Percentiles rank a stretch among this genome's conserved stretches.
These are phyloP conservation scores for Uromys caudimaculatus DNA, from an alignment of 2,797 vertebrate genomes.

Conservation along the genomic window DNA sequence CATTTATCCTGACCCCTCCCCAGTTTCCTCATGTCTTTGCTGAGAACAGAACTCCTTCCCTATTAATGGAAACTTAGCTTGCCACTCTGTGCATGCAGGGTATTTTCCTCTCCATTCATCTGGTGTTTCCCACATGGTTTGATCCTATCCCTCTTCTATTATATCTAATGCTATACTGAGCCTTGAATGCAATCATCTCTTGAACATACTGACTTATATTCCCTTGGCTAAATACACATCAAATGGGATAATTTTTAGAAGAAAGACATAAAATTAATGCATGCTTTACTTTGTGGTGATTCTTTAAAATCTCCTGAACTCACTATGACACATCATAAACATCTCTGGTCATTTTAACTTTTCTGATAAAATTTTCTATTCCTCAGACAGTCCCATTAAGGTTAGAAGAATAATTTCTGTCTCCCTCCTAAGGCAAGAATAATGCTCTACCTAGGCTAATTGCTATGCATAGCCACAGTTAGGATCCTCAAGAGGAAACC, in stretches of 20 bases:
- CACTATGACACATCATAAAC: not conserved
- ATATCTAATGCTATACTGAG: not conserved
- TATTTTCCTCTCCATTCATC: not conserved
- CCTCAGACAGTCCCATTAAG: not conserved
- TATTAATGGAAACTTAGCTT: not conserved
- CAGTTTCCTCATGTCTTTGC: not conserved
- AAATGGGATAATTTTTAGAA: not conserved
- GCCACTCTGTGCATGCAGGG: not conserved
- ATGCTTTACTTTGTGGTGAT: not conserved
- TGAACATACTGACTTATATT: not conserved
- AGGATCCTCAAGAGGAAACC: not conserved
- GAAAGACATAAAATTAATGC: not conserved
- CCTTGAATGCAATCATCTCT: not conserved
- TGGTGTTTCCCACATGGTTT: too few relatives aligned
- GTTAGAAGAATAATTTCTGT: not conserved
- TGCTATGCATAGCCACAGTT: fast-evolving
- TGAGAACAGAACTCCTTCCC: too few relatives aligned
- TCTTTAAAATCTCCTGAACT: slow-evolving; percentile 33
- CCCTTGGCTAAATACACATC: not conserved
- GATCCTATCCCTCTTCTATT: not conserved
- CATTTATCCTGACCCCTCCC: too few relatives aligned
- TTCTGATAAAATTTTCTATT: not conserved
- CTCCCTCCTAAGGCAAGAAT: not conserved
- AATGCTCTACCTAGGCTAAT: not conserved
- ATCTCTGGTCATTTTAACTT: not conserved